These are phyloP conservation scores for Gasteruption jaculator DNA, from an alignment of 2,888 invertebrate species.

Conservation along the genomic window DNA sequence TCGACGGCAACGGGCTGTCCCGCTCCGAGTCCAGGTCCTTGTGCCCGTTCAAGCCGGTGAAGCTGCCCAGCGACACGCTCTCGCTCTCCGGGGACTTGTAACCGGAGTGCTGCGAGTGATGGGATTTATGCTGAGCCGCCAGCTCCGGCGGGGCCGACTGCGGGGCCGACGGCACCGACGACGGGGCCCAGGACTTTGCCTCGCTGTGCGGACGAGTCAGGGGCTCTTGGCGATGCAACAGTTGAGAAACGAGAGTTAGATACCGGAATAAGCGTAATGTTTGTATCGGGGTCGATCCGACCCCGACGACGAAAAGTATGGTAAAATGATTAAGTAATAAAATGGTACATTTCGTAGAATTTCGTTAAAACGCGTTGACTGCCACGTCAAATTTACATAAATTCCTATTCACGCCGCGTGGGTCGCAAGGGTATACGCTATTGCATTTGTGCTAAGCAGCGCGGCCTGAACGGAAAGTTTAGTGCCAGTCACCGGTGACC, in stretches of 20 bases:
- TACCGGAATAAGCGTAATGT: not conserved
- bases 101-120: slow-evolving; percentile 45
- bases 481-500: too few species aligned
- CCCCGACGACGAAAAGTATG: too few species aligned
- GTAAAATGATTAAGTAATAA: too few species aligned
- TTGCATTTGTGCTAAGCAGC: too few species aligned
- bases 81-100: slow-evolving; percentile 50
- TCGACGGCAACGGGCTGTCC: slow-evolving; percentile 43
- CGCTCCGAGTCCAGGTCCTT: slow-evolving; percentile 46
- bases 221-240: slow-evolving; percentile 66
- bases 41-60: slow-evolving; percentile 46
- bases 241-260: not conserved
- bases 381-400: too few species aligned
- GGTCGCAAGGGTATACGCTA: too few species aligned
- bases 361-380: too few species aligned
- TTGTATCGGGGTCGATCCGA: not conserved
- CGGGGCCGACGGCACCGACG: slow-evolving; percentile 61
- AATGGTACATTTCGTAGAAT: too few species aligned
- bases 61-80: slow-evolving; percentile 47
- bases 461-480: too few species aligned
- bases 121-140: slow-evolving; percentile 55
- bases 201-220: slow-evolving; percentile 84
- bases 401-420: too few species aligned
- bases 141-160: slow-evolving; percentile 67
- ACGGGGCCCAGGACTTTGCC: slow-evolving; percentile 72